Evolutionary conservation across 2,113 vertebrate genomes (phyloP).

Genomic region (Gymnarchus niloticus): DNA sequence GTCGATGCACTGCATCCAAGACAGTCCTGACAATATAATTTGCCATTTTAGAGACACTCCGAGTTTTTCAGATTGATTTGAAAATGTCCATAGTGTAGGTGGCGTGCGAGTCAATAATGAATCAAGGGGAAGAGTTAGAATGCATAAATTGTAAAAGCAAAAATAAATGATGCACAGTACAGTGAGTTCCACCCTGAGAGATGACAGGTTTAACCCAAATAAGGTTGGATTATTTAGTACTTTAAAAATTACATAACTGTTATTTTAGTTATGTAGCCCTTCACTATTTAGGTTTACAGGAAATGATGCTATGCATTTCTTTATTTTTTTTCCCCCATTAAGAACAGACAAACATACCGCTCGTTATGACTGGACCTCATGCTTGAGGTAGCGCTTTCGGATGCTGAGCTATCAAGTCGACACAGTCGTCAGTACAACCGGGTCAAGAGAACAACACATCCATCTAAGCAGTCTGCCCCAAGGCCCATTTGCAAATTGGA

Average conservation of each 20-base stretch:
- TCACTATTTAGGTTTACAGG: not conserved
- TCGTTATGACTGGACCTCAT: not conserved
- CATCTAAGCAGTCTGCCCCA: not conserved
- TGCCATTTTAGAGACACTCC: not conserved
- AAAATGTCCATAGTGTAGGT: not conserved
- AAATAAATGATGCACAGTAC: not conserved
- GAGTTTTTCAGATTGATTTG: not conserved
- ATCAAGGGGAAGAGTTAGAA: not conserved
- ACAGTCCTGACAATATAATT: not conserved
- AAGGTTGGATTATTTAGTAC: not conserved
- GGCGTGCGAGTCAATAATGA: not conserved
- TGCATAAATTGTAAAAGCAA: not conserved
- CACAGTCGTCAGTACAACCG: not conserved
- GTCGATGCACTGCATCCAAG: not conserved
- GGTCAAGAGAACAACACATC: not conserved
- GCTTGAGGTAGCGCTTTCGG: not conserved
- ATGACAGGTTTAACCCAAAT: slow-evolving; percentile 7
- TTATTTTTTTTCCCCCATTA: not conserved
- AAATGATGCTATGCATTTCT: not conserved
- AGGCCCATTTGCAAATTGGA: not conserved
- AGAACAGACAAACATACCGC: not conserved
- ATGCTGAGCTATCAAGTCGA: not conserved
- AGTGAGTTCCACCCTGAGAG: not conserved
- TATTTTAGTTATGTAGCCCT: slow-evolving; percentile 1
- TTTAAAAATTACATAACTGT: slow-evolving; percentile 8